These are phyloP conservation scores for Thereva unica DNA, from an alignment of 2,888 invertebrate genomes.

Conservation along the genomic window DNA sequence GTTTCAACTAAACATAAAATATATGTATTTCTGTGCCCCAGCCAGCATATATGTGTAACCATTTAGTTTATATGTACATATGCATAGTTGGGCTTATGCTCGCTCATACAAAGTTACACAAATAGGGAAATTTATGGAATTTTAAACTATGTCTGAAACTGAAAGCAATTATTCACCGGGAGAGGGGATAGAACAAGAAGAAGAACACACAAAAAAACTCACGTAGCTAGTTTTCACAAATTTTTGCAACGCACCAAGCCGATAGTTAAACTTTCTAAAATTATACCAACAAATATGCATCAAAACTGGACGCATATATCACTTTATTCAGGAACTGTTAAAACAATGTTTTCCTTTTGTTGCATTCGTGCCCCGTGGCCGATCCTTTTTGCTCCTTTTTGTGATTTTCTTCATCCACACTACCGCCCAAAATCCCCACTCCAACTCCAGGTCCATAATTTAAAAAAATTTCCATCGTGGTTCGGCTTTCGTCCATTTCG, in stretches of 20 bases:
- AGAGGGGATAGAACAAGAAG: neutral
- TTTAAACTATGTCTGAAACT: constrained; percentile 23
- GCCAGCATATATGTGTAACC: too few relatives aligned
- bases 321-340: constrained; percentile 13
- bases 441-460: too few relatives aligned
- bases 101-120: constrained; percentile 16
- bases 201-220: constrained; percentile 5
- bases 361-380: too few relatives aligned
- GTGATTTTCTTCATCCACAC: constrained; percentile 14
- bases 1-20: too few relatives aligned
- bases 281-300: neutral
- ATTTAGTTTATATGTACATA: too few relatives aligned
- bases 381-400: constrained; percentile 11
- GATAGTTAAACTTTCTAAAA: too few relatives aligned
- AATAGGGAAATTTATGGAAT: constrained; percentile 35
- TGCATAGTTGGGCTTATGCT: neutral
- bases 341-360: neutral
- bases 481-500: neutral
- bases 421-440: neutral
- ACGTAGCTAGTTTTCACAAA: neutral
- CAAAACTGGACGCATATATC: constrained; percentile 16
- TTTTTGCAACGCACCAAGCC: neutral
- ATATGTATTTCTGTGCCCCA: too few relatives aligned
- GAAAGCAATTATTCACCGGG: constrained; percentile 23
- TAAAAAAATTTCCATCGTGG: neutral